phyloP scores from a whole-genome alignment of 2,113 vertebrate species.

The Neofelis nebulosa region DNA sequence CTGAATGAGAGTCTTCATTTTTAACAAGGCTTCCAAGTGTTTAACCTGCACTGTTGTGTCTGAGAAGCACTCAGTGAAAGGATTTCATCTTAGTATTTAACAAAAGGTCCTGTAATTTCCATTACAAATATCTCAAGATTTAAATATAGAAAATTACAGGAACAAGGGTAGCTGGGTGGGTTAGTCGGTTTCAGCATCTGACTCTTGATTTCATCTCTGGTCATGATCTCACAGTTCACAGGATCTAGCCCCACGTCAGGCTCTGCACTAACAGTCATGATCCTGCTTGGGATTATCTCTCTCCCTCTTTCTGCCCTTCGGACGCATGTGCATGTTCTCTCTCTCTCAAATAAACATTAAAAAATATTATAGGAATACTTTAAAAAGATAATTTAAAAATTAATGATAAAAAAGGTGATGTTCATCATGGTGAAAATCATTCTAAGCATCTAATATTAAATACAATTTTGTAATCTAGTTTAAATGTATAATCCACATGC shows the following conservation, averaged over 20 bases:
- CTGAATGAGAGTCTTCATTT: background rate
- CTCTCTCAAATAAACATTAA: too few relatives aligned
- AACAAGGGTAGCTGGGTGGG: background rate
- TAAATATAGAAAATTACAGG: background rate
- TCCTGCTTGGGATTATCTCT: too few relatives aligned
- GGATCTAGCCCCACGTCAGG: too few relatives aligned
- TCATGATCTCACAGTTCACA: too few relatives aligned
- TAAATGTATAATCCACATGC: background rate
- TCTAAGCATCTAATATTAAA: background rate
- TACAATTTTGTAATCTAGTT: background rate
- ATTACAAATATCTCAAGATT: background rate
- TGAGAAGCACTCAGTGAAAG: background rate
- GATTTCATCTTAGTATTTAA: background rate
- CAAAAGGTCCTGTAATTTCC: background rate
- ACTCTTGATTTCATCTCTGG: too few relatives aligned
- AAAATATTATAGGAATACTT: background rate
- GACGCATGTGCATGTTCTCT: too few relatives aligned
- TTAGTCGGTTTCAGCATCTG: too few relatives aligned
- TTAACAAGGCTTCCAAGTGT: background rate
- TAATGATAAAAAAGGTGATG: background rate
- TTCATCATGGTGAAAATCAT: background rate
- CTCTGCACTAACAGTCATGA: too few relatives aligned
- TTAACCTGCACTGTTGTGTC: background rate
- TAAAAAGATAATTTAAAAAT: background rate
- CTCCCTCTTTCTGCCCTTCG: too few relatives aligned